These are phyloP conservation scores for Melieria crassipennis DNA, from an alignment of 2,888 invertebrate genomes.

Conservation along the genomic window DNA sequence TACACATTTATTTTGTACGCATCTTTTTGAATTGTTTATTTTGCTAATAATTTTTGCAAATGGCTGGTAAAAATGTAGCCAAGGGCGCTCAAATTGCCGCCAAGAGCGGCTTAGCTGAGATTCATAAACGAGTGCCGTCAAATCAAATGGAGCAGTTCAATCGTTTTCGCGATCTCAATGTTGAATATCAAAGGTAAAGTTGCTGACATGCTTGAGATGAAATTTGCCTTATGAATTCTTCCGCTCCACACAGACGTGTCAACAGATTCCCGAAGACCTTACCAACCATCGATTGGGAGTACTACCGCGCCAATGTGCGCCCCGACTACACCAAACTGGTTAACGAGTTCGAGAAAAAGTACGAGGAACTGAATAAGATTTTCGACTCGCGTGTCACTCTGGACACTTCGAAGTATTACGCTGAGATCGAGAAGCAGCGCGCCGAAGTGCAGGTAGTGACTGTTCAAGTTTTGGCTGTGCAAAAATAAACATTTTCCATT, in stretches of 20 bases:
- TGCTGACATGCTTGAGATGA: too few species aligned
- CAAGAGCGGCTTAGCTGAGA: constrained; percentile 41
- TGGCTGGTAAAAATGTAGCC: constrained; percentile 15
- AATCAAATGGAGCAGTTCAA: constrained; percentile 49
- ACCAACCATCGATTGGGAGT: constrained; percentile 84
- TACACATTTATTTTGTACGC: background rate
- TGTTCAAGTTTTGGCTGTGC: constrained; percentile 49
- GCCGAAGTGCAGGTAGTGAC: constrained; percentile 67
- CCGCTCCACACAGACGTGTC: constrained; percentile 46
- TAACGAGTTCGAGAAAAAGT: constrained; percentile 84
- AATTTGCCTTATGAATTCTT: background rate
- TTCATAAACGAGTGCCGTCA: constrained; percentile 51
- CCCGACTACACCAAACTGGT: constrained; percentile 78
- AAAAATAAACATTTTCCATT: background rate
- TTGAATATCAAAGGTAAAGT: constrained; percentile 50
- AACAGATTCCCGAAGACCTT: constrained; percentile 71
- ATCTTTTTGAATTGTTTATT: background rate
- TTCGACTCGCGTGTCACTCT: constrained; percentile 47
- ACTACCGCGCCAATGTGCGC: constrained; percentile 74
- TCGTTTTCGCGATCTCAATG: constrained; percentile 45
- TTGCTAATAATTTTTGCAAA: background rate
- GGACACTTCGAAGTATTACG: constrained; percentile 54
- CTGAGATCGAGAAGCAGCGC: constrained; percentile 73
- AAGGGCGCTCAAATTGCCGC: constrained; percentile 4
- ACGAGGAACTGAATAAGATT: constrained; percentile 61